These are phyloP conservation scores for Tetragnatha versicolor DNA, from an alignment of 1,140 invertebrate genomes.

Conservation along the genomic window DNA sequence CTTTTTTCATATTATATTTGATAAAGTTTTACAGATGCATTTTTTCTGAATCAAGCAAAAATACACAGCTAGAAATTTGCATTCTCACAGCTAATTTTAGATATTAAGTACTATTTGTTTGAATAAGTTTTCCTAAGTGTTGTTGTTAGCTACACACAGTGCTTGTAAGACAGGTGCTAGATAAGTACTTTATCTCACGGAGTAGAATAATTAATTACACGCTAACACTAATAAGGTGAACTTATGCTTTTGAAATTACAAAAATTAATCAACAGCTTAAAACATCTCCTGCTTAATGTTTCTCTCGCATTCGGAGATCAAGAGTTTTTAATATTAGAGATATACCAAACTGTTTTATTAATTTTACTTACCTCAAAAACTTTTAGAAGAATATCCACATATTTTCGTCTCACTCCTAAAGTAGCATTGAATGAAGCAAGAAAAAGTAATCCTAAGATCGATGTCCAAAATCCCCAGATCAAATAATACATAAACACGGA, in stretches of 20 bases:
- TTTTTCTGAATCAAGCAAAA: background rate
- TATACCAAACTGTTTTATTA: background rate
- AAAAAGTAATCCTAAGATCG: conserved; percentile 32
- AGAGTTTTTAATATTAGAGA: background rate
- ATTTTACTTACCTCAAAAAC: conserved; percentile 57
- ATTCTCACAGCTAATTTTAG: too few relatives aligned
- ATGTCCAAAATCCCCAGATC: background rate
- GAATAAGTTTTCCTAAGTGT: too few relatives aligned
- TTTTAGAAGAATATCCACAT: conserved; percentile 55
- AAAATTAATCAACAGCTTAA: background rate
- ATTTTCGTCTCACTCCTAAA: conserved; percentile 52
- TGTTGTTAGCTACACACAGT: too few relatives aligned
- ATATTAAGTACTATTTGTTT: too few relatives aligned
- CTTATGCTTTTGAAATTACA: background rate
- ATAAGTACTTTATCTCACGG: background rate
- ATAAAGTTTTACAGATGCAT: background rate
- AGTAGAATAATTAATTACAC: background rate
- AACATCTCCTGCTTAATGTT: background rate
- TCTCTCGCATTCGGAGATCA: background rate
- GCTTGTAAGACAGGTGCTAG: too few relatives aligned
- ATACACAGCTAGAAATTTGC: too few relatives aligned
- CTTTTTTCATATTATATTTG: background rate
- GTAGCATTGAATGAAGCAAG: conserved; percentile 35
- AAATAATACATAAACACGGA: conserved; percentile 26
- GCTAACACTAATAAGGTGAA: background rate